Percentiles rank a stretch among this genome's conserved stretches.
phyloP scores from a whole-genome alignment of 92 coral and sea anemone genomes.

The Phenganax stokvisi region DNA sequence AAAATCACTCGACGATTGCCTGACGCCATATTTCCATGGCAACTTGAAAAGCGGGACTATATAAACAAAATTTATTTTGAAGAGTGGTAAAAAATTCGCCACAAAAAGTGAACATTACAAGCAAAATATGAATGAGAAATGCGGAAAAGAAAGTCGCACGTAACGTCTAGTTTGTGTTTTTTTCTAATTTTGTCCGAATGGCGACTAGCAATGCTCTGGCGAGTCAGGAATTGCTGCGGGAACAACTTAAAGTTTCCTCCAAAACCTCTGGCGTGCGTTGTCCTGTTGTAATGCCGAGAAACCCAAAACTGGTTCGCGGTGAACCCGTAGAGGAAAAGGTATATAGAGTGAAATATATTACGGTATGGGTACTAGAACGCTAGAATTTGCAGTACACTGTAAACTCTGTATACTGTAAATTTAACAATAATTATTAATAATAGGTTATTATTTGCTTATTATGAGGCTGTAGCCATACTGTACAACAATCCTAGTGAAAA shows the following conservation, averaged over 20 bases:
- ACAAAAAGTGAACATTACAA: constrained; percentile 1
- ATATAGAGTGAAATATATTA: neutral
- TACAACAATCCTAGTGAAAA: too few relatives aligned
- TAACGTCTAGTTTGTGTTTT: neutral
- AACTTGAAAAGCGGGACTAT: constrained; percentile 6
- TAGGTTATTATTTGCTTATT: too few relatives aligned
- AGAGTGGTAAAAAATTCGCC: neutral
- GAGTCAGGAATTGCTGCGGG: neutral
- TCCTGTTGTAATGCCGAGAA: constrained; percentile 84
- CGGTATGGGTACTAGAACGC: neutral
- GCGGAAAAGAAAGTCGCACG: constrained; percentile 18
- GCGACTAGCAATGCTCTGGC: constrained; percentile 4
- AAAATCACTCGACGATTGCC: neutral
- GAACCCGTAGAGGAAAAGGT: constrained; percentile 87
- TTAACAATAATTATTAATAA: too few relatives aligned
- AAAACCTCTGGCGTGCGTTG: constrained; percentile 12
- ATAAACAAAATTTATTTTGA: neutral
- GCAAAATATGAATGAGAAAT: neutral
- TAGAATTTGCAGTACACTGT: neutral
- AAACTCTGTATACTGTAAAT: neutral
- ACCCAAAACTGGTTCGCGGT: constrained; percentile 90
- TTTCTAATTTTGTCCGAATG: neutral
- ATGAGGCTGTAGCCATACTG: too few relatives aligned
- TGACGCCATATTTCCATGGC: constrained; percentile 18
- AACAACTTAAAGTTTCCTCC: neutral